Base-by-base conservation (phyloP, 92 coral and sea anemone genomes). In the Palythoa heliodiscus region DNA sequence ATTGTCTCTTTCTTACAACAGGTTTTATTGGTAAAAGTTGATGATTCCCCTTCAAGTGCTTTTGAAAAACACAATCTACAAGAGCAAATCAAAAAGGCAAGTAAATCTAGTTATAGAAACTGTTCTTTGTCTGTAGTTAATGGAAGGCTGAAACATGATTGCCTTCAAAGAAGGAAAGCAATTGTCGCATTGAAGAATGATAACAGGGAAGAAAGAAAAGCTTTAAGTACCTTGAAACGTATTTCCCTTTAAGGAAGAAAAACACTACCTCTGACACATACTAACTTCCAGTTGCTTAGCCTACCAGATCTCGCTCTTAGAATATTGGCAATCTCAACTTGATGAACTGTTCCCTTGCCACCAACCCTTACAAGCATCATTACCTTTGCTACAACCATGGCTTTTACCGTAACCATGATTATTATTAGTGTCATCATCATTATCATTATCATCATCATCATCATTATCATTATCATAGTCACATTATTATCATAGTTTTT, bases 51-150 rank as follows among this genome's bases (percentile, higher is more conserved):
- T 29, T 80, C 84, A 64, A 66, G 23, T 24, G 60, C 84, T 37
- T 64, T 66, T 16, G 84, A 80, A 20, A 66, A 74, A 66, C 74
- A 24, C 63, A 22, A 35, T 48, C 40, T 80, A 48, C 60, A 80
- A 80, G 84, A 80, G 24, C 74, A 80, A 66, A 66, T 80, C 22
- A 80, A 64, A 80, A 80, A 80, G 75, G 84, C 43, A 63, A 66
- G 84, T 66, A 69, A 63, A 63, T 19, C 14, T 13, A 17, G 69
- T 19, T 4, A 61, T 9, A 61, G 22, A 17, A 17, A 17, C 19
- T 3, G 69, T n/a, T 19, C 19, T 14, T n/a, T 14, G 64, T 58
- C 6, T 58, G 5, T 15, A 58, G 64, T 29, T 29, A 73, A 10
- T 47, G 16, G 72, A 8, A 5, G 50, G 50, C 50, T 43, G 50